phyloP scores from a whole-genome alignment of 64 coral and sea anemone genomes.

The Pocillopora damicornis region DNA sequence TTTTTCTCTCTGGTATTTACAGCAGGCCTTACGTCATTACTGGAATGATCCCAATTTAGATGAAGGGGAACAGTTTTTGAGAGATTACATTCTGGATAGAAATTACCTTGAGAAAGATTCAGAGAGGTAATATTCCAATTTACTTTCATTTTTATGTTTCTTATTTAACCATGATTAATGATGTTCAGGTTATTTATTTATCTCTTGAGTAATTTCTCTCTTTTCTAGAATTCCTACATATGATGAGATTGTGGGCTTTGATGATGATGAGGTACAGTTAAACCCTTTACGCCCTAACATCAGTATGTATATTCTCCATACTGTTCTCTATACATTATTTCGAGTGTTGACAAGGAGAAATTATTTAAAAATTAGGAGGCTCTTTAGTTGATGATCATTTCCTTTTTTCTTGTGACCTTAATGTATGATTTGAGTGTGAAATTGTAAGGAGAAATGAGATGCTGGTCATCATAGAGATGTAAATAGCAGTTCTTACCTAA shows the following conservation, averaged over 20 bases:
- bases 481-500: too few relatives aligned
- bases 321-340: too few relatives aligned
- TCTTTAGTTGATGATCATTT: too few relatives aligned
- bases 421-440: too few relatives aligned
- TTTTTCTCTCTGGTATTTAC: not conserved
- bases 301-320: too few relatives aligned
- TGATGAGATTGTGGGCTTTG: slow-evolving; percentile 58
- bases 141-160: not conserved
- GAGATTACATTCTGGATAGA: slow-evolving; percentile 92
- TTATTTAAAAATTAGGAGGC: too few relatives aligned
- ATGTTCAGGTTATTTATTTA: not conserved
- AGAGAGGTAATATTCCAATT: slow-evolving; percentile 35
- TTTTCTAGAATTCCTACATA: slow-evolving; percentile 62
- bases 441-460: too few relatives aligned
- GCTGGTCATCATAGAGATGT: too few relatives aligned
- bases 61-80: slow-evolving; percentile 83
- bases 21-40: slow-evolving; percentile 63
- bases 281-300: not conserved
- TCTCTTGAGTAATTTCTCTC: not conserved
- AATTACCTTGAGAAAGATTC: slow-evolving; percentile 86
- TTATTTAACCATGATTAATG: not conserved
- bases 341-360: too few relatives aligned
- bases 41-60: slow-evolving; percentile 89
- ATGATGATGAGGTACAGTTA: slow-evolving; percentile 53
- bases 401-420: too few relatives aligned